Percentiles rank a stretch among this genome's conserved stretches.
Evolutionary conservation across 2,113 vertebrate genomes (phyloP).

Genomic region (Mus pahari): DNA sequence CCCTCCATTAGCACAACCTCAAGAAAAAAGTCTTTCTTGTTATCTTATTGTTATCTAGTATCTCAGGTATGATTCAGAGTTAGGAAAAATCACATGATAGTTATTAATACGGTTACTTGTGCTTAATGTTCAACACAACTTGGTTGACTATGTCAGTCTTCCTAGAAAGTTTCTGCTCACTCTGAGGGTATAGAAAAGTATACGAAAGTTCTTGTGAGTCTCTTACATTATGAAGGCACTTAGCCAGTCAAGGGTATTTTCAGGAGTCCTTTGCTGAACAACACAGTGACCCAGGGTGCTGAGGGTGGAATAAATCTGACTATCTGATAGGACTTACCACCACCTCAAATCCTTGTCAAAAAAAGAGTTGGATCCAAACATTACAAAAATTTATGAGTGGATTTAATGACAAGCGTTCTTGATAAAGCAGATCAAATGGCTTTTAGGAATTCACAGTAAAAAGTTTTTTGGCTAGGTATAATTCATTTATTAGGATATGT

Average conservation of each 20-base stretch:
- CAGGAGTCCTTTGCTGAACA: background rate
- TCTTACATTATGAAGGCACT: background rate
- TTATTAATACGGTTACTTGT: background rate
- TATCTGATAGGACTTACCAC: background rate
- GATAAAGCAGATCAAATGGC: constrained; percentile 2
- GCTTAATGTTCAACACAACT: background rate
- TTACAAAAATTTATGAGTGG: constrained; percentile 32
- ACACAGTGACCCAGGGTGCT: background rate
- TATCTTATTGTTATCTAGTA: background rate
- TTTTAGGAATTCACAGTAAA: background rate
- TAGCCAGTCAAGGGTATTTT: background rate
- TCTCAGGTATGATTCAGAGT: background rate
- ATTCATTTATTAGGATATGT: constrained; percentile 11
- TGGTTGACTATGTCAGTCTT: background rate
- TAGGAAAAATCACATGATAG: background rate
- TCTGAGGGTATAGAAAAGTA: background rate
- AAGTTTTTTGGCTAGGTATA: background rate
- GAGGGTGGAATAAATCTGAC: background rate
- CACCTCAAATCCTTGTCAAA: background rate
- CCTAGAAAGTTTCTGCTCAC: background rate
- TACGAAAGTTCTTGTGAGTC: background rate
- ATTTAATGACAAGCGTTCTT: background rate
- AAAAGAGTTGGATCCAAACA: background rate
- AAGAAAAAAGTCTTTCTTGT: background rate
- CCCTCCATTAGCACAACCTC: background rate